Percentiles rank a stretch among this genome's conserved stretches.
phyloP scores from a whole-genome alignment of 1,140 invertebrate genomes.

The Pantala flavescens region DNA sequence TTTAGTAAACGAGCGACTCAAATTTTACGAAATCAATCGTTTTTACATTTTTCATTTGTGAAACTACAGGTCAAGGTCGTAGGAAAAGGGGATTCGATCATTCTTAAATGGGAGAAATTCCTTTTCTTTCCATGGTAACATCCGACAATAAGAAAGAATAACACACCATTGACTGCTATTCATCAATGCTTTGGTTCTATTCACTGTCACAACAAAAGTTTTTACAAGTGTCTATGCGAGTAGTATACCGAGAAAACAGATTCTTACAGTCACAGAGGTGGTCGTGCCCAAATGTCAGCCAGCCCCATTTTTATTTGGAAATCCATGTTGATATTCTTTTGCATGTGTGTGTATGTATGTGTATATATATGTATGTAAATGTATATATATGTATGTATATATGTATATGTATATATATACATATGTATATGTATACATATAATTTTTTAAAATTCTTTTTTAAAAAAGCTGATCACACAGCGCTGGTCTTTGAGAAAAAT shows the following conservation, averaged over 20 bases:
- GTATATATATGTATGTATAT: not conserved
- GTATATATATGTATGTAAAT: not conserved
- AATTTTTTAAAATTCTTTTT: not conserved
- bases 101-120: not conserved
- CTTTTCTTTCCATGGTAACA: not conserved
- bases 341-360: not conserved
- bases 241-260: constrained; percentile 17
- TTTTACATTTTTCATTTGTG: not conserved
- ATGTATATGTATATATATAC: too few species aligned
- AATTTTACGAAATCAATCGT: not conserved
- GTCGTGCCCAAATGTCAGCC: constrained; percentile 13
- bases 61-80: not conserved
- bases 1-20: constrained; percentile 1
- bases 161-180: constrained; percentile 18
- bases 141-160: constrained; percentile 15
- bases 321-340: not conserved
- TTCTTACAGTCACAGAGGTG: constrained; percentile 16
- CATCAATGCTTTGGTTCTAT: constrained; percentile 21
- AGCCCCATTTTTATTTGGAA: not conserved
- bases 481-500: constrained; percentile 13
- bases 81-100: not conserved
- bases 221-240: constrained; percentile 20
- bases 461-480: constrained; percentile 13
- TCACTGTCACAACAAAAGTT: constrained; percentile 22
- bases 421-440: not conserved